phyloP scores from a whole-genome alignment of 2,113 vertebrate genomes.

The Scomber scombrus region DNA sequence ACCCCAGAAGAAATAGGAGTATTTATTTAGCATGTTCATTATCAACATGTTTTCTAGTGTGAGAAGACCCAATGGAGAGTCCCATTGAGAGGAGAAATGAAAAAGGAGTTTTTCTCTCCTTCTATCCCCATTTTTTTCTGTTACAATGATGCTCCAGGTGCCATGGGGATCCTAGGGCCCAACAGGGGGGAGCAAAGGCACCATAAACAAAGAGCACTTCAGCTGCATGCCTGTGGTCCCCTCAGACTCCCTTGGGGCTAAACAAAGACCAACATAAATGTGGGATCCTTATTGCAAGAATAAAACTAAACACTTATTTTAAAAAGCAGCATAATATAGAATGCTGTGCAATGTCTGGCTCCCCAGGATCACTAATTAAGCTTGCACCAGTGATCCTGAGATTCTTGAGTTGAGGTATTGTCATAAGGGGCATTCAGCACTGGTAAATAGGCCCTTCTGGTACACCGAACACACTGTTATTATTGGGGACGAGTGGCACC shows the following conservation, averaged over 20 bases:
- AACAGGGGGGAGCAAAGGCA: constrained; percentile 82
- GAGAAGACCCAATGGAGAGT: constrained; percentile 82
- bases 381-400: constrained; percentile 85
- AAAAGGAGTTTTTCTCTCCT: constrained; percentile 80
- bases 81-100: constrained; percentile 83
- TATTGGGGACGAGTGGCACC: constrained; percentile 86
- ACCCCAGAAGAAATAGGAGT: constrained; percentile 79
- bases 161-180: constrained; percentile 83
- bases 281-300: constrained; percentile 90
- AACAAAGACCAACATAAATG: constrained; percentile 90
- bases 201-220: constrained; percentile 87
- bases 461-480: constrained; percentile 89
- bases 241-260: constrained; percentile 82
- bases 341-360: constrained; percentile 83
- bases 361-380: constrained; percentile 87
- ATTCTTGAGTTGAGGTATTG: constrained; percentile 85
- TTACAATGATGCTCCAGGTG: constrained; percentile 91
- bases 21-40: constrained; percentile 89
- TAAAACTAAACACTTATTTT: constrained; percentile 91
- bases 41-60: constrained; percentile 86
- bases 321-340: constrained; percentile 86
- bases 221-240: constrained; percentile 87
- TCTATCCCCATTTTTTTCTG: constrained; percentile 86
- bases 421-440: constrained; percentile 87
- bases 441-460: constrained; percentile 89